phyloP scores from a whole-genome alignment of 1,140 invertebrate genomes.

The Drosophila malerkotliana region DNA sequence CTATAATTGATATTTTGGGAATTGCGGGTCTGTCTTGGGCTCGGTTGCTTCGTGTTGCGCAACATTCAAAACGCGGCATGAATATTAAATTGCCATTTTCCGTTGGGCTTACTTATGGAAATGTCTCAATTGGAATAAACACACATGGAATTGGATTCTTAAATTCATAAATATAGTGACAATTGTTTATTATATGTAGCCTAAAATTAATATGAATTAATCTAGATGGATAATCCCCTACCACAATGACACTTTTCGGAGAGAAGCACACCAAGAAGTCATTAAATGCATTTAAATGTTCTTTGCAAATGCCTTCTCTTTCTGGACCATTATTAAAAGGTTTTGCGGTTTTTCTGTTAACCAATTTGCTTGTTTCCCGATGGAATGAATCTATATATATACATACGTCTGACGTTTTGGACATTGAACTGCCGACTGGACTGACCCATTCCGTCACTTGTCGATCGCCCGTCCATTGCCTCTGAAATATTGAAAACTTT shows the following conservation, averaged over 20 bases:
- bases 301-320: neutral
- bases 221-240: neutral
- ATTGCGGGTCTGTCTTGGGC: constrained; percentile 43
- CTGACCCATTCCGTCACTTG: constrained; percentile 29
- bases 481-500: constrained; percentile 72
- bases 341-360: constrained; percentile 76
- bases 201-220: neutral
- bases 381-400: constrained; percentile 18
- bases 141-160: neutral
- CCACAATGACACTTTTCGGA: neutral
- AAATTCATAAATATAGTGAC: neutral
- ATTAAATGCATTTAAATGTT: constrained; percentile 7
- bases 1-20: constrained; percentile 80
- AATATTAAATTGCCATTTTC: constrained; percentile 61
- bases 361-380: constrained; percentile 72
- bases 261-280: neutral
- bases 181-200: neutral
- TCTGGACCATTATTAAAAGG: constrained; percentile 70
- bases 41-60: constrained; percentile 42
- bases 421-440: constrained; percentile 53
- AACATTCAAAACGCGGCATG: constrained; percentile 57
- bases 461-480: constrained; percentile 11
- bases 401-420: constrained; percentile 58
- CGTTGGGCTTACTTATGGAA: neutral
- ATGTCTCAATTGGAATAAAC: constrained; percentile 3